A percentile compares a stretch with the other conserved stretches of the same genome.
Conservation (phyloP, 2,113 vertebrate genomes). For the Leucoraja erinaceus region DNA sequence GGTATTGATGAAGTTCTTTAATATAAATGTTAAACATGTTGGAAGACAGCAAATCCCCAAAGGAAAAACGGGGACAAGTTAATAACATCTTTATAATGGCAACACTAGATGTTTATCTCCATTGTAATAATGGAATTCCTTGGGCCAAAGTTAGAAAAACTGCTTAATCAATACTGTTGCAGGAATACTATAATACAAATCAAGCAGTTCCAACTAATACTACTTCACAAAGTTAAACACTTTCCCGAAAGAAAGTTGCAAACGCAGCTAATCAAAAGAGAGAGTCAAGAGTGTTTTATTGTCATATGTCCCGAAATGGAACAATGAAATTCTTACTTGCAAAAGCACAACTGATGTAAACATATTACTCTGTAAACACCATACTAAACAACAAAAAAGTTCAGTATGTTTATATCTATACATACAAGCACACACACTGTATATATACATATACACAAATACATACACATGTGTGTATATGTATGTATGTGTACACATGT, state of each 20-base stretch:
- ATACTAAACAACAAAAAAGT: no score
- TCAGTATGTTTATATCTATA: no score
- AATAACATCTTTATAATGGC: not conserved
- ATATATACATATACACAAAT: no score
- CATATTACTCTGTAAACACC: no score
- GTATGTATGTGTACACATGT: no score
- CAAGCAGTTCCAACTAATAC: not conserved
- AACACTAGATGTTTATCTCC: not conserved
- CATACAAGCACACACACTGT: no score
- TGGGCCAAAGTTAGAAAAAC: not conserved
- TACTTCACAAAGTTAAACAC: not conserved
- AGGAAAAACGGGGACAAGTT: not conserved
- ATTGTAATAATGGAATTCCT: not conserved
- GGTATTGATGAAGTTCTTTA: not conserved
- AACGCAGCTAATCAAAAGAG: no score
- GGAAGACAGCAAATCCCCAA: not conserved
- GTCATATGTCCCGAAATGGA: no score
- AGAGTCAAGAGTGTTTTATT: no score
- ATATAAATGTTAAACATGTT: constrained; percentile 11
- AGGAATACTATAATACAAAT: not conserved
- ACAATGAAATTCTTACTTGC: no score
- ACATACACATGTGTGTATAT: no score
- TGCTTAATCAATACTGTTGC: not conserved
- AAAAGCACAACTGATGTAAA: no score
- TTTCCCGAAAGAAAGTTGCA: not conserved